phyloP scores from a whole-genome alignment of 2,888 invertebrate genomes.

The Cephus spinipes region DNA sequence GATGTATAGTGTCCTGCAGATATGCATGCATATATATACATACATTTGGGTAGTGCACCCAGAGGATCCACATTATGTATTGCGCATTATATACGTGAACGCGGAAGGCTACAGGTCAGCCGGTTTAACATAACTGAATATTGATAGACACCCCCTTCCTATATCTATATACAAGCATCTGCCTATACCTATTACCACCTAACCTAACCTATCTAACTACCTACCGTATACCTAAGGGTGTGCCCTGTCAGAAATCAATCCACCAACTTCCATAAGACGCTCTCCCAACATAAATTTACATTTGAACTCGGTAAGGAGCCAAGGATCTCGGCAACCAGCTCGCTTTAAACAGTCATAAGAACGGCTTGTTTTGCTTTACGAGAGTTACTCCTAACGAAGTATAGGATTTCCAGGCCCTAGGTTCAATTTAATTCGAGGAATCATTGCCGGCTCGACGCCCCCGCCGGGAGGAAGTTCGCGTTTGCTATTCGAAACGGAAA shows the following conservation, averaged over 20 bases:
- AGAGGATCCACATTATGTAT: slow-evolving; percentile 26
- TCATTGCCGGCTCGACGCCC: not conserved
- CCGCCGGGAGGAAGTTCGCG: not conserved
- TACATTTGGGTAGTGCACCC: slow-evolving; percentile 14
- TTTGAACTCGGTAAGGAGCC: not conserved
- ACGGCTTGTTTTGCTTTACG: not conserved
- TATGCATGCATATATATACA: not conserved
- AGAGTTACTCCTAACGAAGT: not conserved
- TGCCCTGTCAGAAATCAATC: slow-evolving; percentile 18
- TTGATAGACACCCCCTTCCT: slow-evolving; percentile 30
- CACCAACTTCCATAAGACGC: slow-evolving; percentile 1
- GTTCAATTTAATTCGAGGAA: not conserved
- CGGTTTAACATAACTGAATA: slow-evolving; percentile 42
- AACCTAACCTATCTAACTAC: not conserved
- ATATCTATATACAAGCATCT: slow-evolving; percentile 2
- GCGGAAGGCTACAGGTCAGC: slow-evolving; percentile 22
- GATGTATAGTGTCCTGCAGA: not conserved
- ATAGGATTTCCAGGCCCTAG: not conserved
- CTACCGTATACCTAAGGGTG: not conserved
- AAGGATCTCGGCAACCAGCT: not conserved
- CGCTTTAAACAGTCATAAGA: not conserved
- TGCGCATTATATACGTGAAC: slow-evolving; percentile 10
- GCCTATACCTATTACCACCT: not conserved
- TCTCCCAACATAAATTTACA: not conserved
- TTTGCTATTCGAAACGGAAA: not conserved